Evolutionary conservation across 2,888 invertebrate species (phyloP), one percentile per base, ranked within the genome.

Genomic region (Eupithecia vulgata): DNA sequence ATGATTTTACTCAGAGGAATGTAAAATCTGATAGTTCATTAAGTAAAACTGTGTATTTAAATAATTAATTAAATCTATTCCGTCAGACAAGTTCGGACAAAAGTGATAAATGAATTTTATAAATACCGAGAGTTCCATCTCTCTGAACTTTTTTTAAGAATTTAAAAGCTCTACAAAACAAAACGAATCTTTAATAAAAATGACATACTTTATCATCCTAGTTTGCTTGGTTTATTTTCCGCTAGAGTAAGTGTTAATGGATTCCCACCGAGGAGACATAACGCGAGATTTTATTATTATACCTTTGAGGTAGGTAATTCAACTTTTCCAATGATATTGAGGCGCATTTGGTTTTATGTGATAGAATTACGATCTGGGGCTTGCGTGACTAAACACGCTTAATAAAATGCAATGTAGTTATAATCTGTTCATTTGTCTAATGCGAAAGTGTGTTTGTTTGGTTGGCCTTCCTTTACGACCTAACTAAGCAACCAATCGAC

Each of bases 211-310:
- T 85, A 87, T 69, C 84, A 70, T 74, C 79, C 81, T 76, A 79
- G 77, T 81, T 65, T 68, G 52, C 84, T 83, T 84, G 83, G 84
- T 86, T 88, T 88, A 88, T 88, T 88, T 89, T 86, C 87, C 85
- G 83, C 85, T 77, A 82, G 85, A 87, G 85, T 87, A 84, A 85
- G 84, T 87, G 87, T 88, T 91, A 92, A 91, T 92, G 89, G 89
- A 89, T 88, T 87, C 88, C 87, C 87, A 69, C 87, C 85, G 83
- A 82, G 83, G 80, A 82, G 81, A 86, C 85, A 83, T 84, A 83
- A 85, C 81, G 83, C 82, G 87, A 81, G 83, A 78, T 90, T 92
- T 91, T 92, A 91, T 91, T 91, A 90, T 88, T 86, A 90, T 88
- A 89, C 87, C 78, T 75, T 74, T 76, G 83, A 80, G 83, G 87